Evolutionary conservation across 1,140 invertebrate species (phyloP).

Genomic region (Babylonia areolata): DNA sequence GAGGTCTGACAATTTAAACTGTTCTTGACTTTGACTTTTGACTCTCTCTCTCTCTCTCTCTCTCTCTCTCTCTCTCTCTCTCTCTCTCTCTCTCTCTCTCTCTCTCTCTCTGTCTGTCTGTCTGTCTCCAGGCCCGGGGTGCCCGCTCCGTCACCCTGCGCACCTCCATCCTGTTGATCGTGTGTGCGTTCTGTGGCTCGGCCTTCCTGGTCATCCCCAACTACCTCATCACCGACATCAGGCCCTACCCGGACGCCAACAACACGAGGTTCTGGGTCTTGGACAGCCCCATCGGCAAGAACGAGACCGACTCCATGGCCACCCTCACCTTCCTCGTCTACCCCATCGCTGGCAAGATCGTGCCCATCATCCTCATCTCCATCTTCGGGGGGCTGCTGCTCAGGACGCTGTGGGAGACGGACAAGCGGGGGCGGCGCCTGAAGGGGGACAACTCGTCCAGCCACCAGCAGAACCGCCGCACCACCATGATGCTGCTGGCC

Average conservation of each 20-base stretch:
- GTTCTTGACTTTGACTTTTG: too few species aligned
- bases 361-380: slow-evolving; percentile 77
- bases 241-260: slow-evolving; percentile 15
- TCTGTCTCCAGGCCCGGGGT: neutral
- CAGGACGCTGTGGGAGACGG: slow-evolving; percentile 74
- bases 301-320: slow-evolving; percentile 48
- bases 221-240: slow-evolving; percentile 78
- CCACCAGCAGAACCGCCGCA: slow-evolving; percentile 80
- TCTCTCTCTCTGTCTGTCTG: neutral
- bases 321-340: slow-evolving; percentile 68
- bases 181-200: slow-evolving; percentile 83
- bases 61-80: too few species aligned
- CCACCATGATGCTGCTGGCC: slow-evolving; percentile 75
- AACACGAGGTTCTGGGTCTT: slow-evolving; percentile 48
- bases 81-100: too few species aligned
- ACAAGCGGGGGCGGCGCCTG: slow-evolving; percentile 65
- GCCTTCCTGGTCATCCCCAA: slow-evolving; percentile 86
- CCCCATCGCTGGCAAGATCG: slow-evolving; percentile 71
- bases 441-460: slow-evolving; percentile 60
- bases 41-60: too few species aligned
- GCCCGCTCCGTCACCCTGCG: slow-evolving; percentile 75
- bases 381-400: slow-evolving; percentile 76
- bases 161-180: slow-evolving; percentile 84
- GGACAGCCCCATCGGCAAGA: slow-evolving; percentile 46
- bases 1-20: too few species aligned